Percentiles rank a stretch among this genome's conserved stretches.
Conservation (phyloP, 2,797 vertebrate species). For the Choloepus didactylus region DNA sequence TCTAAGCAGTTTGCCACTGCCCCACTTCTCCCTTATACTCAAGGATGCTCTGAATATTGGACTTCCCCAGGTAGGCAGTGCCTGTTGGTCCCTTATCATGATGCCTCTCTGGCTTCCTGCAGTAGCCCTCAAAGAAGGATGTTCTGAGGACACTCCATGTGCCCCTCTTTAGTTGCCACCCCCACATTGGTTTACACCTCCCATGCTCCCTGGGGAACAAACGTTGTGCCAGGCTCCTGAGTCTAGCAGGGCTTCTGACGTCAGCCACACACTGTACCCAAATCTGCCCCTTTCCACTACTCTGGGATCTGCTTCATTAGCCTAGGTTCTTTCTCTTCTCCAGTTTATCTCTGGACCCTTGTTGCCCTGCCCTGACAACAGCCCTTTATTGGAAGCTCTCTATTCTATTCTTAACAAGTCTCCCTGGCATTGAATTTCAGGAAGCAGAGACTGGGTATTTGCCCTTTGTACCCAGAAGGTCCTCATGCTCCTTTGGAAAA, state of each 20-base stretch:
- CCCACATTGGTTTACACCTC: background rate
- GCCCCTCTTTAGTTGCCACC: background rate
- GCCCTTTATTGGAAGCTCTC: background rate
- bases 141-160: background rate
- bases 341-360: background rate
- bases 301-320: background rate
- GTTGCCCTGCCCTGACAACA: background rate
- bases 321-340: background rate
- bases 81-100: background rate
- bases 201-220: background rate
- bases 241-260: background rate
- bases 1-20: background rate
- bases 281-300: background rate
- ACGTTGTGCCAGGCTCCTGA: background rate
- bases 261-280: background rate
- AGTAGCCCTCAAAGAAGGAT: background rate
- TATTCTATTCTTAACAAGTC: background rate
- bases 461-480: background rate
- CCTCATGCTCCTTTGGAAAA: background rate
- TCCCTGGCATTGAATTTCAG: background rate
- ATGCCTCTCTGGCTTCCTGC: background rate
- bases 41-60: background rate
- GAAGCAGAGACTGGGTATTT: background rate
- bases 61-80: background rate
- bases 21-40: background rate